Evolutionary conservation across 2,797 vertebrate genomes (phyloP).

Genomic region (Miichthys miiuy): DNA sequence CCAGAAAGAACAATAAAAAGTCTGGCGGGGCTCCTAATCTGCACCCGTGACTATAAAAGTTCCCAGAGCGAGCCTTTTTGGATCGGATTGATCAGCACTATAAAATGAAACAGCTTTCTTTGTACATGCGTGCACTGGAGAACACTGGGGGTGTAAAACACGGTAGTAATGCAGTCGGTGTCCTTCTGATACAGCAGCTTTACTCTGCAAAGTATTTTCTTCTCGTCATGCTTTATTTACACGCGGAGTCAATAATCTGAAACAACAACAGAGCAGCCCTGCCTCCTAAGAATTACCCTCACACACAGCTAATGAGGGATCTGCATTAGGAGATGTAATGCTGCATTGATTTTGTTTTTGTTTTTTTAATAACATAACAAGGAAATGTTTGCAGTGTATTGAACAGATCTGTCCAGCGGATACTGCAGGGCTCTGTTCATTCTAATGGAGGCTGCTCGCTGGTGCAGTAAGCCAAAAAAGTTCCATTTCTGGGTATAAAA

Average conservation of each 20-base stretch:
- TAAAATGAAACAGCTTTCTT: conserved; percentile 60
- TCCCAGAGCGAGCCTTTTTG: conserved; percentile 45
- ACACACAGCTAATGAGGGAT: not conserved
- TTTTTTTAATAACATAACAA: no score
- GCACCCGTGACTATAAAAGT: conserved; percentile 59
- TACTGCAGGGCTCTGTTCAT: no score
- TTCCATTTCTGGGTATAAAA: no score
- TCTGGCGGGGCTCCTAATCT: conserved; percentile 60
- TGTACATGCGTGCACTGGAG: conserved; percentile 38
- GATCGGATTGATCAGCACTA: conserved; percentile 53
- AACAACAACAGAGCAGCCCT: not conserved
- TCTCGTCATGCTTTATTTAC: not conserved
- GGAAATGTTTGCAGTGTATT: not conserved
- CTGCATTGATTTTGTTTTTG: not conserved
- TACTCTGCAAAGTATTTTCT: not conserved
- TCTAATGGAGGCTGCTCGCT: no score
- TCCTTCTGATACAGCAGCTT: conserved; percentile 17
- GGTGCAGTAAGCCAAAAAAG: no score
- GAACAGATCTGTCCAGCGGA: not conserved
- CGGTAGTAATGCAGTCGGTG: conserved; percentile 23
- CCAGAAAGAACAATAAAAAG: conserved; percentile 68
- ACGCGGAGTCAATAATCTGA: not conserved
- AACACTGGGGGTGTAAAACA: conserved; percentile 31
- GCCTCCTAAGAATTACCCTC: not conserved
- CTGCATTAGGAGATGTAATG: not conserved